Conservation (phyloP, 2,888 invertebrate genomes). For the Drosophila nr. fundita region DNA sequence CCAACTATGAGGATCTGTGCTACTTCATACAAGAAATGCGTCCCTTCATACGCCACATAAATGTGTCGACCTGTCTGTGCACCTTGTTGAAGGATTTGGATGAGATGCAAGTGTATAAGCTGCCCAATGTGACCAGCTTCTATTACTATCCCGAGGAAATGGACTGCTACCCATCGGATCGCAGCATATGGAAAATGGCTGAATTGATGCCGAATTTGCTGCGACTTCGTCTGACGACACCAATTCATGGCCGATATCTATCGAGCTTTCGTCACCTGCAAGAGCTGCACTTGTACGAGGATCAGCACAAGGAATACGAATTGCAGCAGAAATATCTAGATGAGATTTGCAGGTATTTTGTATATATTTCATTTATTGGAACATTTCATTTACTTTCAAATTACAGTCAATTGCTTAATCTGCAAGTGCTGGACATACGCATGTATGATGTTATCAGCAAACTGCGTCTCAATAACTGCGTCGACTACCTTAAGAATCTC, state of each 20-base stretch:
- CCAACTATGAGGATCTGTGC: constrained; percentile 66
- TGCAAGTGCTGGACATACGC: constrained; percentile 75
- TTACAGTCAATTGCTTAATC: constrained; percentile 56
- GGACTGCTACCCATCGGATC: constrained; percentile 75
- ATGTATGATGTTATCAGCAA: constrained; percentile 71
- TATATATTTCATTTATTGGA: too few relatives aligned
- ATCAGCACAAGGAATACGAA: constrained; percentile 74
- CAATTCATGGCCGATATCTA: constrained; percentile 72
- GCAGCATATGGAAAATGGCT: constrained; percentile 63
- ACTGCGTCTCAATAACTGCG: constrained; percentile 67
- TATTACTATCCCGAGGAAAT: constrained; percentile 68
- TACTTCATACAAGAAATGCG: constrained; percentile 70
- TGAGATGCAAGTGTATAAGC: constrained; percentile 60
- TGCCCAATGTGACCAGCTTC: constrained; percentile 69
- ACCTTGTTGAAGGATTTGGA: constrained; percentile 73
- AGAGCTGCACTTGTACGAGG: constrained; percentile 76
- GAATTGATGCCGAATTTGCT: constrained; percentile 73
- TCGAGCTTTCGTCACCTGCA: constrained; percentile 69
- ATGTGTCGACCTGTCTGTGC: constrained; percentile 68
- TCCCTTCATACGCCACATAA: constrained; percentile 57
- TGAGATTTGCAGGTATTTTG: constrained; percentile 66
- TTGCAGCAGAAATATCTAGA: constrained; percentile 71
- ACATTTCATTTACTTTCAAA: background rate
- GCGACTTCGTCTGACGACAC: constrained; percentile 68
- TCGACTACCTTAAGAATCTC: constrained; percentile 66